These are phyloP conservation scores for Heliconius aoede DNA, from an alignment of 2,888 invertebrate genomes.

Conservation along the genomic window DNA sequence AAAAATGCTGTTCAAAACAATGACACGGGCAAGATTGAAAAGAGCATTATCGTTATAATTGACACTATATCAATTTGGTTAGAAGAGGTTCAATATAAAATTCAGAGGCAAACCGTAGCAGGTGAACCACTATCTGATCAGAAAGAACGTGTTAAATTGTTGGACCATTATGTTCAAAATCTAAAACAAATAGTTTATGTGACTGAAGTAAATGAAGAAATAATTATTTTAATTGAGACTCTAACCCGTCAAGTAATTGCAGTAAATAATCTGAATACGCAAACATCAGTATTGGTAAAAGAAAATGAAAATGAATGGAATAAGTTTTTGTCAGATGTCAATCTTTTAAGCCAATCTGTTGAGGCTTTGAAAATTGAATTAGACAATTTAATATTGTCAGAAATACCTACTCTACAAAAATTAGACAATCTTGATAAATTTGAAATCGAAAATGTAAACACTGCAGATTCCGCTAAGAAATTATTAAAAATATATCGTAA, in stretches of 20 bases:
- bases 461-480: slow-evolving; percentile 84
- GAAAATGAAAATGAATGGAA: slow-evolving; percentile 88
- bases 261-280: slow-evolving; percentile 85
- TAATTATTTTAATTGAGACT: slow-evolving; percentile 85
- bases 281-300: slow-evolving; percentile 71
- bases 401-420: slow-evolving; percentile 87
- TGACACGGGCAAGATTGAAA: slow-evolving; percentile 85
- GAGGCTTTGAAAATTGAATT: slow-evolving; percentile 79
- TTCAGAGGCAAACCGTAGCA: slow-evolving; percentile 75
- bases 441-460: slow-evolving; percentile 86
- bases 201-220: slow-evolving; percentile 86
- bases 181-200: slow-evolving; percentile 87
- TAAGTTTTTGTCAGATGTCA: slow-evolving; percentile 86
- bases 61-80: slow-evolving; percentile 93
- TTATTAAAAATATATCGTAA: slow-evolving; percentile 85
- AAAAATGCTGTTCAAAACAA: slow-evolving; percentile 83
- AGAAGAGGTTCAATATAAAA: slow-evolving; percentile 92
- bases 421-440: slow-evolving; percentile 87
- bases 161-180: slow-evolving; percentile 84
- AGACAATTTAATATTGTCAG: slow-evolving; percentile 84
- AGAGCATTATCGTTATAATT: slow-evolving; percentile 88
- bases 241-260: slow-evolving; percentile 87
- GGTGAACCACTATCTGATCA: slow-evolving; percentile 61
- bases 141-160: slow-evolving; percentile 61
- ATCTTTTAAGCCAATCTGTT: slow-evolving; percentile 82